A percentile compares a stretch with the other conserved stretches of the same genome.
These are phyloP conservation scores for Orientallactaga sibirica DNA, from an alignment of 2,797 vertebrate species.

Conservation along the genomic window DNA sequence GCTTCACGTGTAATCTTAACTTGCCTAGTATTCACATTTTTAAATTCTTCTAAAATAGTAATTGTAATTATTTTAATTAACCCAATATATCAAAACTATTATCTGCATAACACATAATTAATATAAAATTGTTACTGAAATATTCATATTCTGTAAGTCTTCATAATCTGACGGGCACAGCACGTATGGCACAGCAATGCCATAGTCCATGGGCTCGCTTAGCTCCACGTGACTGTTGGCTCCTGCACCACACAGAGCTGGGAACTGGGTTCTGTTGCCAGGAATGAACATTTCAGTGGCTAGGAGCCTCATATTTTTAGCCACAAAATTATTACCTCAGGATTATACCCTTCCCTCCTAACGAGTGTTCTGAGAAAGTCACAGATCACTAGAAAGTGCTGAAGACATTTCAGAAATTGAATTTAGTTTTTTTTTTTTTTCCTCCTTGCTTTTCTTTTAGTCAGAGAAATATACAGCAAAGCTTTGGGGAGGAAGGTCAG, in stretches of 20 bases:
- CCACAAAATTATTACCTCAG: conserved; percentile 54
- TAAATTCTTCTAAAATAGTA: not conserved
- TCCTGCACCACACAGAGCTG: not conserved
- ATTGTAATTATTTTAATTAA: conserved; percentile 35
- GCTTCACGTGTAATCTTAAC: not conserved
- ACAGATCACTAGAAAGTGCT: conserved; percentile 49
- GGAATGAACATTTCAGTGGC: conserved; percentile 44
- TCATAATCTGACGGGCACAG: not conserved
- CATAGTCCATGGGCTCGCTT: not conserved
- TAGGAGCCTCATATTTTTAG: conserved; percentile 29
- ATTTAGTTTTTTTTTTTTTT: conserved; percentile 4
- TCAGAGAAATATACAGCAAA: conserved; percentile 33
- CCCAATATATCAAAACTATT: conserved; percentile 22
- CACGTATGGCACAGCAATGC: not conserved
- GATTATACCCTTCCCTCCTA: conserved; percentile 41
- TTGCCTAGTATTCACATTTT: not conserved
- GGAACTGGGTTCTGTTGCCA: conserved; percentile 2
- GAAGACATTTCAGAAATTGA: conserved; percentile 45
- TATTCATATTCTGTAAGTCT: not conserved
- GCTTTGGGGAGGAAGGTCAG: not conserved
- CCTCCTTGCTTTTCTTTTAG: not conserved
- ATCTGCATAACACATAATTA: not conserved
- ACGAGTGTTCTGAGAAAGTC: conserved; percentile 48
- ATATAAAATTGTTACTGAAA: conserved; percentile 12
- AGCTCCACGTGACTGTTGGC: not conserved